A percentile compares a stretch with the other conserved stretches of the same genome.
phyloP scores from a whole-genome alignment of 2,888 invertebrate species.

The Xylota segnis region DNA sequence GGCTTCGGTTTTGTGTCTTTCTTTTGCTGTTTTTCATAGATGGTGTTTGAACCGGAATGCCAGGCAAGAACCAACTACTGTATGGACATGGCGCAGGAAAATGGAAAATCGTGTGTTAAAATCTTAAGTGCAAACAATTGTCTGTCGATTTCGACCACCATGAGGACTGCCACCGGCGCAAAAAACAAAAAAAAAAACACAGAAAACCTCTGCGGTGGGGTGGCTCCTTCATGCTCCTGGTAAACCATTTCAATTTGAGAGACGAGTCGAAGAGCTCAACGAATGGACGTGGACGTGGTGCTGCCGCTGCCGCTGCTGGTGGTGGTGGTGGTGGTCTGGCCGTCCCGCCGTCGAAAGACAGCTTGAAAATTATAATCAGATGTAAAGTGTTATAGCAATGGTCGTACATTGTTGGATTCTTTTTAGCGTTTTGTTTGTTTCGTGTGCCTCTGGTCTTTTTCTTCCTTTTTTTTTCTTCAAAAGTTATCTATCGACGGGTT shows the following conservation, averaged over 20 bases:
- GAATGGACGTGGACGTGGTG: conserved; percentile 71
- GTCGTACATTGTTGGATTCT: conserved; percentile 70
- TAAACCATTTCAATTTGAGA: conserved; percentile 74
- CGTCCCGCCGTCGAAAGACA: conserved; percentile 71
- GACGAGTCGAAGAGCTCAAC: conserved; percentile 63
- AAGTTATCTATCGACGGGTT: conserved; percentile 51
- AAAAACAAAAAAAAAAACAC: too few relatives aligned
- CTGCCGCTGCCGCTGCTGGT: conserved; percentile 60
- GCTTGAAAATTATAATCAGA: conserved; percentile 76
- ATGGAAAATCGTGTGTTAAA: conserved; percentile 84
- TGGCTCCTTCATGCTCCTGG: conserved; percentile 60
- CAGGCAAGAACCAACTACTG: conserved; percentile 53
- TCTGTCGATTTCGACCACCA: conserved; percentile 83
- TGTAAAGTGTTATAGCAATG: conserved; percentile 76
- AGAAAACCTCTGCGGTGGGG: conserved; percentile 55
- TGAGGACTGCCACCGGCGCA: conserved; percentile 81
- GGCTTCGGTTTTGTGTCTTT: conserved; percentile 16
- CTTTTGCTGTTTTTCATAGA: conserved; percentile 46
- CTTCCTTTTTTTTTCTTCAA: conserved; percentile 13
- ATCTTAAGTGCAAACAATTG: conserved; percentile 85
- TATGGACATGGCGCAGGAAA: conserved; percentile 75
- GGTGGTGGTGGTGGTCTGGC: conserved; percentile 68
- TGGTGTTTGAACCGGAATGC: conserved; percentile 71
- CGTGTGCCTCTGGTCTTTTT: conserved; percentile 22
- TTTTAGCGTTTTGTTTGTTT: conserved; percentile 51